Base-by-base conservation (phyloP, 2,113 vertebrate species). In the Saccopteryx leptura region DNA sequence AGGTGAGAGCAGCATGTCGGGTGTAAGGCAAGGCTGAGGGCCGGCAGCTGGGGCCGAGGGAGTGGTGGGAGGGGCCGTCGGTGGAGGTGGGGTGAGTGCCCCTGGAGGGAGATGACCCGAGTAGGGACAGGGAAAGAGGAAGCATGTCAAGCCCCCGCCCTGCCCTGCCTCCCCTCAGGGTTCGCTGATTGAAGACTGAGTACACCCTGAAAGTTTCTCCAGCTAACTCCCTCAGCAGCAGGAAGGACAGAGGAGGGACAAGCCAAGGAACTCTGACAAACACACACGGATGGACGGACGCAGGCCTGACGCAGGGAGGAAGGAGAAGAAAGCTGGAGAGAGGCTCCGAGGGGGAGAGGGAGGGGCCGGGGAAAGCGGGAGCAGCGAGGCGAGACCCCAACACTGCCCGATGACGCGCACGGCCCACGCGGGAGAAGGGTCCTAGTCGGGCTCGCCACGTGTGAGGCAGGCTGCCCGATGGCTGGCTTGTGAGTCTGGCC, bases 81-180 rank as follows among this genome's bases (percentile, higher is more conserved):
- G 21, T 1, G 1, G 2, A 14, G 33, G 46, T 19, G 0, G 0
- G 1, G 5, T 2, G n/a, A 23, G 28, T 0, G 17, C 21, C 26
- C 52, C 74, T 26, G 21, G 56, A 80, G n/a, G 78, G 61, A 78
- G 68, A 28, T 0, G 17, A 28, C 74, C 58, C n/a, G 23, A 33
- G 52, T 7, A 58, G 60, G 24, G 52, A 23, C 58, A 63, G n/a
- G 48, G 48, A 58, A 8, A 21, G 8, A 50, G 76, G 52, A 61
- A n/a, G 33, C 76, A 7, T 0, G 5, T 15, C 48, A n/a, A 31
- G 66, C 78, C 26, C 65, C 71, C 0, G 33, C 76, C 48, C 50
- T 12, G 39, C 13, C 19, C 52, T 10, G 17, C 14, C 50, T 54
- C 12, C 0, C 1, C 23, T 5, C 17, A 17, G 61, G 72, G 19